phyloP scores from a whole-genome alignment of 2,888 invertebrate species.

The Eilema caniola region DNA sequence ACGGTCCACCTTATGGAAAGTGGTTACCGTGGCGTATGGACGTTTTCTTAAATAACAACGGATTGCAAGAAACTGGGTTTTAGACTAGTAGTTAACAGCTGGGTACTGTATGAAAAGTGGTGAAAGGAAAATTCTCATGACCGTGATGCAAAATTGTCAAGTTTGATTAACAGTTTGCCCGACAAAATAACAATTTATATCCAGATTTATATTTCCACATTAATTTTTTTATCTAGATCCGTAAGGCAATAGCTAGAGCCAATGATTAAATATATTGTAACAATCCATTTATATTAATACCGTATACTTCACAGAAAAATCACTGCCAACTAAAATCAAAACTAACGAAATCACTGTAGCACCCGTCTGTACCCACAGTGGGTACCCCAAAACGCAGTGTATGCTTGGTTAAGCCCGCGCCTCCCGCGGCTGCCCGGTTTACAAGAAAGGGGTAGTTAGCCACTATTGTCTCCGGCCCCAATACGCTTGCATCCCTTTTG shows the following conservation, averaged over 20 bases:
- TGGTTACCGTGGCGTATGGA: too few relatives aligned
- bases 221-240: background rate
- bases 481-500: constrained; percentile 58
- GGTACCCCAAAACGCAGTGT: constrained; percentile 80
- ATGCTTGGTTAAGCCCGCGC: constrained; percentile 86
- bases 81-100: too few relatives aligned
- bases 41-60: too few relatives aligned
- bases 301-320: background rate
- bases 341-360: constrained; percentile 39
- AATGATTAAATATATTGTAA: background rate
- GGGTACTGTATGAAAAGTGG: too few relatives aligned
- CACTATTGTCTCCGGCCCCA: constrained; percentile 82
- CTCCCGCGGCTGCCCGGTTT: constrained; percentile 70
- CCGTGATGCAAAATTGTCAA: too few relatives aligned
- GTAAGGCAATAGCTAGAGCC: background rate
- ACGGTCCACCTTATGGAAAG: too few relatives aligned
- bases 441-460: constrained; percentile 87
- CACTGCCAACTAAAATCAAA: background rate
- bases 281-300: background rate
- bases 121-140: too few relatives aligned
- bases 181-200: too few relatives aligned
- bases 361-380: constrained; percentile 66
- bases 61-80: too few relatives aligned
- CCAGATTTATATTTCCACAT: background rate
- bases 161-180: too few relatives aligned